A percentile compares a stretch with the other conserved stretches of the same genome.
These are phyloP conservation scores for Drosophila leontia DNA, from an alignment of 1,140 invertebrate genomes.

Conservation along the genomic window DNA sequence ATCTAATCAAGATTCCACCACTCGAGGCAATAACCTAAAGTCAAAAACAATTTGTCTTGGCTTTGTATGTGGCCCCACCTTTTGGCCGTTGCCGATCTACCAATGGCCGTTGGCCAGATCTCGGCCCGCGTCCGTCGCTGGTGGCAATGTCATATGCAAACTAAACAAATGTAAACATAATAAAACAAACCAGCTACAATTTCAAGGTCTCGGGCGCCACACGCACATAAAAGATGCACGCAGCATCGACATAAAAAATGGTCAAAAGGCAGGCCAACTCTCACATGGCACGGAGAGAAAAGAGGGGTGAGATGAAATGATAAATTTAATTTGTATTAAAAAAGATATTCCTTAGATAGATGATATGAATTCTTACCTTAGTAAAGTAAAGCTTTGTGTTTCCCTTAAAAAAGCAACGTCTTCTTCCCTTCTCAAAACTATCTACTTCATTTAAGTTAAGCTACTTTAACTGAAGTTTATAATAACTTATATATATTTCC, in stretches of 20 bases:
- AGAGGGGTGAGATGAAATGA: neutral
- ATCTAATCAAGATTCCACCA: conserved; percentile 59
- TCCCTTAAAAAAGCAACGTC: neutral
- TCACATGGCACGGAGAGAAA: conserved; percentile 17
- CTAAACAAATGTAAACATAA: conserved; percentile 81
- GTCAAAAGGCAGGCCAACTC: conserved; percentile 30
- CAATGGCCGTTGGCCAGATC: conserved; percentile 17
- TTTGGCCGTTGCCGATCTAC: conserved; percentile 28
- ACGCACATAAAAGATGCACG: conserved; percentile 80
- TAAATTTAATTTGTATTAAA: neutral
- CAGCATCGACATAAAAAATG: conserved; percentile 71
- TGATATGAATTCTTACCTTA: neutral
- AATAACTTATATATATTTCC: neutral
- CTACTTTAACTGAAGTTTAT: neutral
- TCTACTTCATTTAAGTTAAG: neutral
- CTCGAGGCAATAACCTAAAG: conserved; percentile 39
- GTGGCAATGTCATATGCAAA: conserved; percentile 83
- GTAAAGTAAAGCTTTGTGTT: neutral
- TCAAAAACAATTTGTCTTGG: conserved; percentile 68
- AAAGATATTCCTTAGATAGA: neutral
- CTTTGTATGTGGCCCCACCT: conserved; percentile 59
- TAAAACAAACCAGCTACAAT: conserved; percentile 79
- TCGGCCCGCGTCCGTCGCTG: conserved; percentile 55
- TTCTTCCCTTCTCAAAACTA: neutral
- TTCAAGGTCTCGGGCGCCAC: conserved; percentile 81